phyloP scores from a whole-genome alignment of 1,140 invertebrate species.

The Laodelphax striatellus region DNA sequence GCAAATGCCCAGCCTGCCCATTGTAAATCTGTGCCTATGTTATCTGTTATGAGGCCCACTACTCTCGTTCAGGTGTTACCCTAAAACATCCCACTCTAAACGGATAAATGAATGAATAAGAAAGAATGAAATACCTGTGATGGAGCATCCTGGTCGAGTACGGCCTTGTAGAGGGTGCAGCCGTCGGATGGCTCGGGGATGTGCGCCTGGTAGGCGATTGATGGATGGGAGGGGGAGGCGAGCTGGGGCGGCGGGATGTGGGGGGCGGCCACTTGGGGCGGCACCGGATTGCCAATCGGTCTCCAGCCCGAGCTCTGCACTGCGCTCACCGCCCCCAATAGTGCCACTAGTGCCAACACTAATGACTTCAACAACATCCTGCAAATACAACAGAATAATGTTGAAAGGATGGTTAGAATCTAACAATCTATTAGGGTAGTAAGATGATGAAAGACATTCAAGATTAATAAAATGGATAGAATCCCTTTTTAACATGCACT shows the following conservation, averaged over 20 bases:
- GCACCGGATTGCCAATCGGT: constrained; percentile 6
- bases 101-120: too few species aligned
- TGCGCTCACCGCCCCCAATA: background rate
- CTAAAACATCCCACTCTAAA: too few species aligned
- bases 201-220: constrained; percentile 8
- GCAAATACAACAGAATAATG: background rate
- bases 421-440: too few species aligned
- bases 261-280: constrained; percentile 10
- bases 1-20: too few species aligned
- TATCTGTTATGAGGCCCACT: too few species aligned
- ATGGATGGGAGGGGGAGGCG: constrained; percentile 16
- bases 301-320: constrained; percentile 14
- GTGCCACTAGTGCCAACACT: background rate
- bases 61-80: too few species aligned
- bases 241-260: constrained; percentile 11
- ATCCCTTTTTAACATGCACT: too few species aligned
- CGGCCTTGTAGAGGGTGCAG: constrained; percentile 53
- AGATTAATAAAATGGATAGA: too few species aligned
- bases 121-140: constrained; percentile 37
- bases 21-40: too few species aligned
- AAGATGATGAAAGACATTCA: too few species aligned
- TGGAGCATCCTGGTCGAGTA: constrained; percentile 50
- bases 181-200: constrained; percentile 7
- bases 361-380: background rate
- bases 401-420: too few species aligned